A percentile compares a stretch with the other conserved stretches of the same genome.
phyloP scores from a whole-genome alignment of 2,888 invertebrate genomes.

The Tenthredo livida region DNA sequence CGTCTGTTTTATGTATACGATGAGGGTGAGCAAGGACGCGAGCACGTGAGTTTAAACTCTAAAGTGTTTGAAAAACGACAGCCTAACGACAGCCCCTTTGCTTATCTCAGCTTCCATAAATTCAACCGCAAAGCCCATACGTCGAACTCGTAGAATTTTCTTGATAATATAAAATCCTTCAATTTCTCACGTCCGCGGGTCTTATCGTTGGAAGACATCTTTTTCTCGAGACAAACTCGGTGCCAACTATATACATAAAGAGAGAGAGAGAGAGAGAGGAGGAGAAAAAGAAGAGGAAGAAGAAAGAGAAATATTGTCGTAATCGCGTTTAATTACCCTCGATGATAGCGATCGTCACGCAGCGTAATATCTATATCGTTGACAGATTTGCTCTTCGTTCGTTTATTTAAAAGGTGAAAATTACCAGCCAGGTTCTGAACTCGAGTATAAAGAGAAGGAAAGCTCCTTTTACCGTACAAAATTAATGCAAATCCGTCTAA shows the following conservation, averaged over 20 bases:
- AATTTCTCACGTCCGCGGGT: conserved; percentile 23
- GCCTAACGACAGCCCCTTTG: conserved; percentile 43
- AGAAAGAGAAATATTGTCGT: conserved; percentile 7
- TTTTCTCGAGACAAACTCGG: background rate
- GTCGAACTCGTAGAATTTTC: conserved; percentile 27
- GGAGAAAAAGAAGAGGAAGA: background rate
- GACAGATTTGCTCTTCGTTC: conserved; percentile 4
- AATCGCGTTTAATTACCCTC: conserved; percentile 15
- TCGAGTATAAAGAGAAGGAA: background rate
- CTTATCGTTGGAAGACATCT: conserved; percentile 10
- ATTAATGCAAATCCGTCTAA: conserved; percentile 48
- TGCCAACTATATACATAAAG: background rate
- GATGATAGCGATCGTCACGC: conserved; percentile 20
- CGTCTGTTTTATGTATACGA: conserved; percentile 46
- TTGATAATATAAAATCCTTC: conserved; percentile 21
- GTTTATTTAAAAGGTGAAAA: conserved; percentile 24
- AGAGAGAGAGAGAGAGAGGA: background rate
- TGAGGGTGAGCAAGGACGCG: conserved; percentile 23
- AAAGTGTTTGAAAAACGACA: conserved; percentile 49
- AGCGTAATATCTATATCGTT: conserved; percentile 17
- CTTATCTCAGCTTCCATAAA: conserved; percentile 45
- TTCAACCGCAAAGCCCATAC: conserved; percentile 36
- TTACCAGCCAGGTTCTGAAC: conserved; percentile 16
- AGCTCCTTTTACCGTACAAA: background rate
- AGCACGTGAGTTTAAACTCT: conserved; percentile 42